A percentile compares a stretch with the other conserved stretches of the same genome.
These are phyloP conservation scores for Bryconaethiops microstoma DNA, from an alignment of 2,797 vertebrate genomes.

Conservation along the genomic window DNA sequence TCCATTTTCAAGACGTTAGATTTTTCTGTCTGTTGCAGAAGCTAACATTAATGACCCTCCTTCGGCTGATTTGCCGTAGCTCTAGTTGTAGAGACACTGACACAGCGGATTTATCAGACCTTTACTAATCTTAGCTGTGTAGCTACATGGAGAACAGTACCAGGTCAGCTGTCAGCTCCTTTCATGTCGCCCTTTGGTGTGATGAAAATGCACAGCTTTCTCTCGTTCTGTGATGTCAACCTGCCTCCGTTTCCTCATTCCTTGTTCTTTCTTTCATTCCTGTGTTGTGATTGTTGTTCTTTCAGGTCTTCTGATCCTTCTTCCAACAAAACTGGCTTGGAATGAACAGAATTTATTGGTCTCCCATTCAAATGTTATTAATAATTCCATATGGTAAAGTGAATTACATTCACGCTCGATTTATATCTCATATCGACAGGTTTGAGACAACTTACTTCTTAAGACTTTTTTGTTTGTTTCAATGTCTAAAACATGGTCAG, in stretches of 20 bases:
- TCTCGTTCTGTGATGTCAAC: not conserved
- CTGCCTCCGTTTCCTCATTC: not conserved
- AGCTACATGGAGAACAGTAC: not conserved
- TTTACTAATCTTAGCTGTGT: slow-evolving; percentile 11
- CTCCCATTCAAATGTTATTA: too few species aligned
- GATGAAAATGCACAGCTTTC: not conserved
- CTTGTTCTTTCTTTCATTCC: not conserved
- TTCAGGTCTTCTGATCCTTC: not conserved
- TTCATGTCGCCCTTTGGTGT: slow-evolving; percentile 29
- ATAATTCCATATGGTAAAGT: too few species aligned
- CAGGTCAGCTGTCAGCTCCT: slow-evolving; percentile 30
- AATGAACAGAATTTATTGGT: not conserved
- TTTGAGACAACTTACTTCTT: too few species aligned
- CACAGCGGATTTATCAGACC: not conserved
- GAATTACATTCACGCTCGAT: too few species aligned
- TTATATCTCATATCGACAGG: too few species aligned
- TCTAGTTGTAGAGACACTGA: not conserved
- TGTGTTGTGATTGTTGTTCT: not conserved
- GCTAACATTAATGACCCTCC: not conserved
- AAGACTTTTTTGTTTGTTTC: too few species aligned
- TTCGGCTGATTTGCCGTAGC: not conserved
- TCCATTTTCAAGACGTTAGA: not conserved
- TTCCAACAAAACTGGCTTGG: not conserved
- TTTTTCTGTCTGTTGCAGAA: not conserved
- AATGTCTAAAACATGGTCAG: too few species aligned